Conservation (phyloP, 2,797 vertebrate genomes). For the Esox lucius region DNA sequence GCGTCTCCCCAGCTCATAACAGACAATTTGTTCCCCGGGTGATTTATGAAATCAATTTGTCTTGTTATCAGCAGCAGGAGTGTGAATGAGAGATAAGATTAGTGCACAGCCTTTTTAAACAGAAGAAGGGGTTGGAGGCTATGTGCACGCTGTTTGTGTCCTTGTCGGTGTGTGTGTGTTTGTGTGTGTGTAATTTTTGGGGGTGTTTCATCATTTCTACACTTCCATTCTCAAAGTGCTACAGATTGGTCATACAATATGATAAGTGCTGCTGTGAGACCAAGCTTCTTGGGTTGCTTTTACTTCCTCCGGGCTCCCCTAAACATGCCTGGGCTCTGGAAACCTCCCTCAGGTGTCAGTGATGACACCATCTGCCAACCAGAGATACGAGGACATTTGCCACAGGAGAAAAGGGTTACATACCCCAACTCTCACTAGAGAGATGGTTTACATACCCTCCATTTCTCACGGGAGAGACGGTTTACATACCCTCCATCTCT, state of each 20-base stretch:
- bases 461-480: no score
- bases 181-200: not conserved
- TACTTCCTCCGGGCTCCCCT: not conserved
- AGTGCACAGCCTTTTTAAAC: slow-evolving; percentile 55
- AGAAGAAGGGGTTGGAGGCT: slow-evolving; percentile 25
- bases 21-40: slow-evolving; percentile 62
- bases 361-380: slow-evolving; percentile 45
- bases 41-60: slow-evolving; percentile 79
- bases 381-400: slow-evolving; percentile 13
- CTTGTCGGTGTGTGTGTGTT: slow-evolving; percentile 9
- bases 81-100: slow-evolving; percentile 65
- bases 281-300: not conserved
- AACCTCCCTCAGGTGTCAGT: slow-evolving; percentile 41
- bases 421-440: not conserved
- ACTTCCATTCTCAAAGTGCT: slow-evolving; percentile 1
- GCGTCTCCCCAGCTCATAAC: slow-evolving; percentile 53
- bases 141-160: slow-evolving; percentile 15
- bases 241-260: slow-evolving; percentile 10
- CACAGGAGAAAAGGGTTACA: slow-evolving; percentile 8
- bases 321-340: slow-evolving; percentile 38
- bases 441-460: no score
- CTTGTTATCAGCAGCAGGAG: slow-evolving; percentile 67
- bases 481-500: no score
- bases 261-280: not conserved
- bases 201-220: not conserved